Conservation (phyloP, 2,113 vertebrate species). For the Cettia cetti region DNA sequence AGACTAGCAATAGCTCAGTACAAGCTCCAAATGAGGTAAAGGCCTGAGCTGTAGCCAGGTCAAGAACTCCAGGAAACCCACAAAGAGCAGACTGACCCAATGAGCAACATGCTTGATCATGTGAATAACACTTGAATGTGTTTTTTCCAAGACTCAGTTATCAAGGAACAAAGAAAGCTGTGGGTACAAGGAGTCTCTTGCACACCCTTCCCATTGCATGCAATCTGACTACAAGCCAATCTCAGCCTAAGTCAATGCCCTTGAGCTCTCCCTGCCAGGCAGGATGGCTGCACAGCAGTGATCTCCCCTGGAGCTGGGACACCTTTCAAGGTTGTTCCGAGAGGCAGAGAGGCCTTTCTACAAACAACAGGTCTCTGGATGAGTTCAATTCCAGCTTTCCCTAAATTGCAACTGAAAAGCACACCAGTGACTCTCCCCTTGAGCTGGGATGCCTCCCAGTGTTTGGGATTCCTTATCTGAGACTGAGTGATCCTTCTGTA, state of each 20-base stretch:
- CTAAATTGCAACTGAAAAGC: background rate
- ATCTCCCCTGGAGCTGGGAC: background rate
- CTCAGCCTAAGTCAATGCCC: too few species aligned
- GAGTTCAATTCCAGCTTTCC: background rate
- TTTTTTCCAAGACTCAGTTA: background rate
- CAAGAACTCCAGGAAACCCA: background rate
- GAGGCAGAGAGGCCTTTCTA: background rate
- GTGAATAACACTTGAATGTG: background rate
- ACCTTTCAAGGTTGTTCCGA: background rate
- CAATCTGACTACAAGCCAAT: background rate
- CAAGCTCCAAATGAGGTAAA: background rate
- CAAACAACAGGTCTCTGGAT: background rate
- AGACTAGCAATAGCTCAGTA: background rate
- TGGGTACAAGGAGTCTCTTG: background rate
- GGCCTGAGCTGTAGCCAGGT: background rate
- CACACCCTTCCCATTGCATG: background rate
- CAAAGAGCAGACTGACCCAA: background rate
- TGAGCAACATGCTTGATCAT: accelerated
- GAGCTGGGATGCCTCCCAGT: background rate
- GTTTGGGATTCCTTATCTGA: background rate
- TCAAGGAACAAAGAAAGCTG: background rate
- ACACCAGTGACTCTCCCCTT: background rate
- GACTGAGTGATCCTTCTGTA: background rate
- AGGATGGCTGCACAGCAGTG: background rate
- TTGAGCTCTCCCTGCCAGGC: background rate